These are phyloP conservation scores for Subacronicta megacephala DNA, from an alignment of 2,888 invertebrate genomes.

Conservation along the genomic window DNA sequence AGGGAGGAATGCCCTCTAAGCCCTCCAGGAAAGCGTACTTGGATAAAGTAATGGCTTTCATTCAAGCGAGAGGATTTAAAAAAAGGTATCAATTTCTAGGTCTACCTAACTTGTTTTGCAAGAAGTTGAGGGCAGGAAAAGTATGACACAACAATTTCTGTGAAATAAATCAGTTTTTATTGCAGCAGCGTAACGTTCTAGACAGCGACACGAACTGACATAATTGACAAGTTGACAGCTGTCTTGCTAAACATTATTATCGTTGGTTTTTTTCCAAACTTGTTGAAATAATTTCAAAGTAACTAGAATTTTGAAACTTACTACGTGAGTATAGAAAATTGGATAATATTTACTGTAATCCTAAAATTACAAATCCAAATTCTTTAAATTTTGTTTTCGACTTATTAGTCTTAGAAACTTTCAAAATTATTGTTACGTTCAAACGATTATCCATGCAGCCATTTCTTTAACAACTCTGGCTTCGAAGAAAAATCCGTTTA, in stretches of 20 bases:
- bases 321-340: no score
- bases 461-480: not conserved
- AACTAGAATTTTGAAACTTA: no score
- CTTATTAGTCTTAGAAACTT: not conserved
- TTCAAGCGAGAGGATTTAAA: constrained; percentile 21
- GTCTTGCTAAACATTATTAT: constrained; percentile 20
- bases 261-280: constrained; percentile 18
- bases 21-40: constrained; percentile 49
- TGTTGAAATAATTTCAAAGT: constrained; percentile 3
- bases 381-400: not conserved
- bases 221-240: constrained; percentile 49
- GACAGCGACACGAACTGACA: constrained; percentile 15
- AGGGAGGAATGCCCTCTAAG: constrained; percentile 73
- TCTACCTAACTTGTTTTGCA: not conserved
- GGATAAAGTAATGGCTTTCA: constrained; percentile 38
- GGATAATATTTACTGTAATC: no score
- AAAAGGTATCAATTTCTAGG: not conserved
- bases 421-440: not conserved
- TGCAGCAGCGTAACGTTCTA: not conserved
- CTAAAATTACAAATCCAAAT: not conserved
- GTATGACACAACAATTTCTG: constrained; percentile 16
- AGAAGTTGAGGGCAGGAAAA: not conserved
- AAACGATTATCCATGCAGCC: not conserved
- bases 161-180: constrained; percentile 24
- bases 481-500: not conserved